Percentiles rank a stretch among this genome's conserved stretches.
Evolutionary conservation across 2,888 invertebrate genomes (phyloP).

Genomic region (Polydrusus tereticollis): DNA sequence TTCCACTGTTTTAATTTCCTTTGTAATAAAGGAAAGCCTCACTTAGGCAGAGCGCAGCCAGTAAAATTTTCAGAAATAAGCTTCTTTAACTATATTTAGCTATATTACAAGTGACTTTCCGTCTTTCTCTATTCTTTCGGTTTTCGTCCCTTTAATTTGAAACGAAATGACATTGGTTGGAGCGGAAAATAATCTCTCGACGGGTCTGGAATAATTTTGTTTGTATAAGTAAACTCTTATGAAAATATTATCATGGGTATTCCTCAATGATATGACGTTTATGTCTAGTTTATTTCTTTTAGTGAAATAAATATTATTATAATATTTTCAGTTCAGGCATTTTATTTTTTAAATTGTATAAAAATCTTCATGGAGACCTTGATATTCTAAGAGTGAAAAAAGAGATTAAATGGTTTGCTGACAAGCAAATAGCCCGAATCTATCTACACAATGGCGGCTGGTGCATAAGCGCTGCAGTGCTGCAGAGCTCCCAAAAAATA

Average conservation of each 20-base stretch:
- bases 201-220: constrained; percentile 33
- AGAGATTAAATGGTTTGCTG: no score
- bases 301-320: no score
- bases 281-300: no score
- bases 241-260: neutral
- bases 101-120: constrained; percentile 41
- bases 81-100: constrained; percentile 45
- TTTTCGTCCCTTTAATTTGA: constrained; percentile 32
- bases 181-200: constrained; percentile 28
- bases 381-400: no score
- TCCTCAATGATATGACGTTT: no score
- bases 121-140: constrained; percentile 31
- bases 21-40: constrained; percentile 38
- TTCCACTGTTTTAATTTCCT: constrained; percentile 41
- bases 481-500: no score
- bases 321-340: no score
- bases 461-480: no score
- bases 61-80: constrained; percentile 40
- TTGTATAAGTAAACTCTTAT: constrained; percentile 1
- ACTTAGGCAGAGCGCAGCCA: constrained; percentile 27
- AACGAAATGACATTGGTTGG: constrained; percentile 20
- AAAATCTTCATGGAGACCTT: no score
- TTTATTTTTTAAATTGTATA: no score
- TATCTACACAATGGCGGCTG: no score
- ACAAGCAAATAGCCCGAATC: no score